Evolutionary conservation across 2,113 vertebrate species (phyloP).

Genomic region (Trichechus manatus): DNA sequence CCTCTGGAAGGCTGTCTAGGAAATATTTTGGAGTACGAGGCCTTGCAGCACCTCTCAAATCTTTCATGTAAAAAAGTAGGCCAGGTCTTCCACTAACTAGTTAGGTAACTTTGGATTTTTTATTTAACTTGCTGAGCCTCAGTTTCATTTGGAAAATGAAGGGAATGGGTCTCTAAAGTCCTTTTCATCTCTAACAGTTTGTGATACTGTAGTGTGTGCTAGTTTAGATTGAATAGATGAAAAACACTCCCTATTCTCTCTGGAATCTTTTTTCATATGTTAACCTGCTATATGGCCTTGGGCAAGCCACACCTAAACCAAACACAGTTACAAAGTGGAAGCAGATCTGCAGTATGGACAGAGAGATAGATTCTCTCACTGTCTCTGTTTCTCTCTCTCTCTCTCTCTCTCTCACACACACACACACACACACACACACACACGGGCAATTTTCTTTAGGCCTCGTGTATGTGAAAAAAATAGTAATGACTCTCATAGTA

Average conservation of each 20-base stretch:
- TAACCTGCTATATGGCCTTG: neutral
- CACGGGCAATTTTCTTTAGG: neutral
- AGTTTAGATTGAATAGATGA: neutral
- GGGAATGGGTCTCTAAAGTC: neutral
- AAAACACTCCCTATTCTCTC: neutral
- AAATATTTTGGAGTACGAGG: neutral
- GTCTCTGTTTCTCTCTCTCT: no score
- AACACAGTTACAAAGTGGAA: neutral
- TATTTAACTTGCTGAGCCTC: neutral
- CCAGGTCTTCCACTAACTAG: neutral
- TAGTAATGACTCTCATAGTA: no score
- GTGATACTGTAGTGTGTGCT: neutral
- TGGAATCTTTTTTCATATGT: neutral
- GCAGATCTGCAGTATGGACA: neutral
- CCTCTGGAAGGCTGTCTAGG: conserved; percentile 19
- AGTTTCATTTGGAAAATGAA: conserved; percentile 15
- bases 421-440: neutral
- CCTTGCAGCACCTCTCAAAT: conserved; percentile 2
- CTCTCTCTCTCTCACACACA: neutral
- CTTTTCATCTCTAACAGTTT: neutral
- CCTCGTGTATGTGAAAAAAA: neutral
- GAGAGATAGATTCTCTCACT: neutral
- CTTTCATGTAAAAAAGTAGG: neutral
- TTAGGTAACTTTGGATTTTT: neutral
- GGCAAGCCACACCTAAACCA: neutral